A percentile compares a stretch with the other conserved stretches of the same genome.
phyloP scores from a whole-genome alignment of 1,140 invertebrate genomes.

The Apis dorsata region DNA sequence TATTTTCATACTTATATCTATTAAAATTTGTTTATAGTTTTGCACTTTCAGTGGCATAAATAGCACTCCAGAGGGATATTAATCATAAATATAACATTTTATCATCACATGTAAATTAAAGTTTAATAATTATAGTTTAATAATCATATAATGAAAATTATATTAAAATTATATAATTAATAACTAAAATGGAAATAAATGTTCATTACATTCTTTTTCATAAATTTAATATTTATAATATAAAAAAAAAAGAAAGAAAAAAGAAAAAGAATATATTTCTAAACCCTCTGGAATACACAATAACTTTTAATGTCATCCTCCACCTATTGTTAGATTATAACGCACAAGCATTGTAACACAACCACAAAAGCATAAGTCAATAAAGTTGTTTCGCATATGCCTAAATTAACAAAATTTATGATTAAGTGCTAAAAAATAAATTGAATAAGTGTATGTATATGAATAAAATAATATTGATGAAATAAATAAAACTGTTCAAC shows the following conservation, averaged over 20 bases:
- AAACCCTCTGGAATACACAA: conserved; percentile 55
- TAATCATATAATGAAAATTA: neutral
- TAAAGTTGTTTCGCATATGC: conserved; percentile 53
- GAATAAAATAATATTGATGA: conserved; percentile 46
- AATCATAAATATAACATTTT: neutral
- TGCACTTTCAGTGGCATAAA: conserved; percentile 58
- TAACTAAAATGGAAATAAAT: neutral
- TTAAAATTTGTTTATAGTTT: conserved; percentile 40
- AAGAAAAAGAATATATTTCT: neutral
- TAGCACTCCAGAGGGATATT: conserved; percentile 47
- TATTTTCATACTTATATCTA: conserved; percentile 44
- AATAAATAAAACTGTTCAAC: conserved; percentile 50
- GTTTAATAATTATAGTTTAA: neutral
- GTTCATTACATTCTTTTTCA: neutral
- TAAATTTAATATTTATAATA: neutral
- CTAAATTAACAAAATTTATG: conserved; percentile 48
- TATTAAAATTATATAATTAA: neutral
- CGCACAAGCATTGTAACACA: conserved; percentile 67
- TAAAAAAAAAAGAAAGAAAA: neutral
- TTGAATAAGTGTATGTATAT: conserved; percentile 45
- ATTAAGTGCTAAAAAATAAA: conserved; percentile 58
- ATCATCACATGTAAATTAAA: neutral
- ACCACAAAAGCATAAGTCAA: conserved; percentile 69
- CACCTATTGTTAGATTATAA: conserved; percentile 70
- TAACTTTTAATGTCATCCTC: conserved; percentile 61